Conservation (phyloP, 2,113 vertebrate species). For the Ctenomys sociabilis region DNA sequence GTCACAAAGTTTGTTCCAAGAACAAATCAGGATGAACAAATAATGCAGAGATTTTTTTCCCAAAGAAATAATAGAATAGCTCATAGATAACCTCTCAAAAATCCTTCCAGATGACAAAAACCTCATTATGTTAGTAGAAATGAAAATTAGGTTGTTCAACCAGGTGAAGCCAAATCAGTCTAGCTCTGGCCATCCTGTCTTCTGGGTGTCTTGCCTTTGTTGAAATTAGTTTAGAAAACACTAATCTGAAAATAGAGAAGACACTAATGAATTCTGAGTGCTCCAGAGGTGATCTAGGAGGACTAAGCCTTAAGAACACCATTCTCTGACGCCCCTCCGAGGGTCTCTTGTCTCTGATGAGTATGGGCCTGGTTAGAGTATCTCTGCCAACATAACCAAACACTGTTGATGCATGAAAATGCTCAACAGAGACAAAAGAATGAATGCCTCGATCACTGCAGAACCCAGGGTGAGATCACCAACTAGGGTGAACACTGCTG, state of each 20-base stretch:
- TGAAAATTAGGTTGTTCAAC: constrained; percentile 17
- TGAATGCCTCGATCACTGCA: neutral
- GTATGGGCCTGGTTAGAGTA: neutral
- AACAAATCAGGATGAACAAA: neutral
- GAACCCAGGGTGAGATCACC: neutral
- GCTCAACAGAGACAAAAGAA: neutral
- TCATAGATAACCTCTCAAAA: constrained; percentile 23
- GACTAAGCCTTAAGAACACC: neutral
- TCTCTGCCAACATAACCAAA: neutral
- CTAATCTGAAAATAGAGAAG: constrained; percentile 2
- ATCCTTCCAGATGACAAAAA: neutral
- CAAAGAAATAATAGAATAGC: neutral
- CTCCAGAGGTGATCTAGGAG: neutral
- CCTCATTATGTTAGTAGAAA: neutral
- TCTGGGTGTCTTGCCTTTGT: neutral
- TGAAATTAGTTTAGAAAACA: constrained; percentile 45
- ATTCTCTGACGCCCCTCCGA: neutral
- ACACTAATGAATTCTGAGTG: neutral
- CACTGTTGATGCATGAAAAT: neutral
- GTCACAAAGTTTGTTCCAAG: neutral
- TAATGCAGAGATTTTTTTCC: neutral
- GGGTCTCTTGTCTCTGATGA: neutral
- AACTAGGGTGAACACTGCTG: neutral
- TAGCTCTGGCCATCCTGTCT: neutral
- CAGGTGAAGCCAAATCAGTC: constrained; percentile 35